Conservation (phyloP, 2,797 vertebrate genomes). For the Leptatherina wallacei region DNA sequence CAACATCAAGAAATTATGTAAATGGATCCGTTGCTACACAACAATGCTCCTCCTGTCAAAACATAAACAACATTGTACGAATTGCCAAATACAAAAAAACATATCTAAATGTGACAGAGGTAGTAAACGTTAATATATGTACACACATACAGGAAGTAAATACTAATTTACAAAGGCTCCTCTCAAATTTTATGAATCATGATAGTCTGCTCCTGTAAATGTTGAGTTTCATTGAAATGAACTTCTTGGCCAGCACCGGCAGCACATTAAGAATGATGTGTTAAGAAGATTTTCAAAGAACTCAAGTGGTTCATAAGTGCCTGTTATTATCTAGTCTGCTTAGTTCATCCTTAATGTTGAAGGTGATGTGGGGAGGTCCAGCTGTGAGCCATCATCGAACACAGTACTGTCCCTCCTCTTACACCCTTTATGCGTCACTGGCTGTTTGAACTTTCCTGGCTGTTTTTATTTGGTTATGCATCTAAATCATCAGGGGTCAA, state of each 20-base stretch:
- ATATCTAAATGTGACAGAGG: slow-evolving; percentile 41
- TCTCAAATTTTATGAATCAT: slow-evolving; percentile 57
- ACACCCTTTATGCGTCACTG: slow-evolving; percentile 76
- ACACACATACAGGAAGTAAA: slow-evolving; percentile 44
- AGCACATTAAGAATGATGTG: slow-evolving; percentile 41
- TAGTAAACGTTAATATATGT: slow-evolving; percentile 49
- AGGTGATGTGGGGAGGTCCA: slow-evolving; percentile 75
- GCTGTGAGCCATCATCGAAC: slow-evolving; percentile 78
- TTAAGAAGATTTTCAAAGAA: slow-evolving; percentile 41
- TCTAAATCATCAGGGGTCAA: slow-evolving; percentile 84
- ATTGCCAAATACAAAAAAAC: slow-evolving; percentile 62
- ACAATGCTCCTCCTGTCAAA: slow-evolving; percentile 82
- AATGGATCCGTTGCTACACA: slow-evolving; percentile 83
- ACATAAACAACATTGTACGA: slow-evolving; percentile 79
- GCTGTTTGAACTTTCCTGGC: slow-evolving; percentile 77
- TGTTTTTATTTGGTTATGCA: slow-evolving; percentile 82
- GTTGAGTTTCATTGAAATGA: slow-evolving; percentile 47
- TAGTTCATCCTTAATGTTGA: slow-evolving; percentile 41
- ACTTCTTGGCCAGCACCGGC: slow-evolving; percentile 41
- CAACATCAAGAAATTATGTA: slow-evolving; percentile 83
- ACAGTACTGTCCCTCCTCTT: slow-evolving; percentile 72
- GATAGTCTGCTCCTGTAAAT: slow-evolving; percentile 26
- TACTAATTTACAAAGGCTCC: slow-evolving; percentile 41
- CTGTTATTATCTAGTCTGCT: slow-evolving; percentile 45
- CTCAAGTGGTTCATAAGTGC: slow-evolving; percentile 52